Conservation (phyloP, 2,797 vertebrate genomes). For the Cyprinodon diabolis region DNA sequence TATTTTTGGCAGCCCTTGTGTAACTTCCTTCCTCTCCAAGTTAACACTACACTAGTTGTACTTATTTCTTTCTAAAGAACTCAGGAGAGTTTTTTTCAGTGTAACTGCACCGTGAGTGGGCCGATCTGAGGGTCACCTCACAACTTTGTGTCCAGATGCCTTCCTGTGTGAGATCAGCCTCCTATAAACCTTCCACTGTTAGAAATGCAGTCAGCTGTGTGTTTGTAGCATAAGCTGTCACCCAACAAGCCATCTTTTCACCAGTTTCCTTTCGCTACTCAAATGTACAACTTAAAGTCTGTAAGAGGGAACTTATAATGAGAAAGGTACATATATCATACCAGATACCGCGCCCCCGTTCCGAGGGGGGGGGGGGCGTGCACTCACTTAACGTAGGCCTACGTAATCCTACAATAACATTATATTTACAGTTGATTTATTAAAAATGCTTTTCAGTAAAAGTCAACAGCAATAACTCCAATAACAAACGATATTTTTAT, state of each 20-base stretch:
- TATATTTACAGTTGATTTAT: too few relatives aligned
- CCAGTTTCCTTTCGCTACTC: background rate
- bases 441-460: too few relatives aligned
- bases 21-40: conserved; percentile 67
- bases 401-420: too few relatives aligned
- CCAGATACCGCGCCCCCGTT: too few relatives aligned
- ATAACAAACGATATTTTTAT: too few relatives aligned
- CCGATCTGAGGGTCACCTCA: conserved; percentile 45
- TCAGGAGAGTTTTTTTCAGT: conserved; percentile 36
- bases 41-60: conserved; percentile 50
- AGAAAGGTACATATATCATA: background rate
- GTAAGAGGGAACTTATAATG: background rate
- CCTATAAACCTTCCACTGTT: conserved; percentile 48
- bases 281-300: background rate
- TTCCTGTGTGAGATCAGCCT: conserved; percentile 62
- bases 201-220: conserved; percentile 34
- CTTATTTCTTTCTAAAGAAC: conserved; percentile 45
- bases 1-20: conserved; percentile 46
- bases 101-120: conserved; percentile 49
- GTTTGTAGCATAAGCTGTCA: conserved; percentile 16
- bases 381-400: too few relatives aligned
- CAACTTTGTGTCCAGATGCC: conserved; percentile 49
- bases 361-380: too few relatives aligned
- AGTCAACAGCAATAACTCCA: too few relatives aligned
- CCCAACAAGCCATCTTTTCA: conserved; percentile 22